Evolutionary conservation across 1,140 invertebrate species (phyloP).

Genomic region (Leguminivora glycinivorella): DNA sequence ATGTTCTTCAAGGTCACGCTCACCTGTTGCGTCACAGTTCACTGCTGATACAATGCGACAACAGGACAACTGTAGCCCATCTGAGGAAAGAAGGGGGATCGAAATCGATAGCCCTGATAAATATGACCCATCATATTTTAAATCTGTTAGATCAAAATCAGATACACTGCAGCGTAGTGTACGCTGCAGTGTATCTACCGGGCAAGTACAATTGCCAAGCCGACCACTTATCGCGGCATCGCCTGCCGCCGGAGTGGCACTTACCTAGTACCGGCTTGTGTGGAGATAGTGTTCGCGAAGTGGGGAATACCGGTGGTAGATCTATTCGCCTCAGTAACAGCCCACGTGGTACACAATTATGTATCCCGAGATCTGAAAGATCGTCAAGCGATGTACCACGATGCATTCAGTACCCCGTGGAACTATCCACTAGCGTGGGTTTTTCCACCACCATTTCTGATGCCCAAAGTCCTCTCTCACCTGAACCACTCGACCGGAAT

Average conservation of each 20-base stretch:
- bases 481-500: conserved; percentile 32
- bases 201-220: conserved; percentile 52
- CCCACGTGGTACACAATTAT: conserved; percentile 43
- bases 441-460: conserved; percentile 38
- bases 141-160: conserved; percentile 40
- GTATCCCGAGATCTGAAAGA: conserved; percentile 45
- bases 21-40: conserved; percentile 26
- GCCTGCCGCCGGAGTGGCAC: conserved; percentile 54
- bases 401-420: conserved; percentile 53
- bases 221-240: conserved; percentile 48
- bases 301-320: conserved; percentile 51
- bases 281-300: conserved; percentile 40
- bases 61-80: conserved; percentile 52
- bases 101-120: conserved; percentile 44
- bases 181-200: conserved; percentile 46
- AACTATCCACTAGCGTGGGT: conserved; percentile 48
- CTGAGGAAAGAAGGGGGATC: conserved; percentile 57
- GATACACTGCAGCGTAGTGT: conserved; percentile 43
- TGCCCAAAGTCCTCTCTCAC: conserved; percentile 32
- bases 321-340: conserved; percentile 44
- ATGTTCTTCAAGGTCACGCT: conserved; percentile 39
- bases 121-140: conserved; percentile 48
- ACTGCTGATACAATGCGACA: conserved; percentile 57
- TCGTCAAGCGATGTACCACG: conserved; percentile 38
- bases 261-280: conserved; percentile 41